Evolutionary conservation across 1,140 invertebrate genomes (phyloP).

Genomic region (Drosophila eugracilis): DNA sequence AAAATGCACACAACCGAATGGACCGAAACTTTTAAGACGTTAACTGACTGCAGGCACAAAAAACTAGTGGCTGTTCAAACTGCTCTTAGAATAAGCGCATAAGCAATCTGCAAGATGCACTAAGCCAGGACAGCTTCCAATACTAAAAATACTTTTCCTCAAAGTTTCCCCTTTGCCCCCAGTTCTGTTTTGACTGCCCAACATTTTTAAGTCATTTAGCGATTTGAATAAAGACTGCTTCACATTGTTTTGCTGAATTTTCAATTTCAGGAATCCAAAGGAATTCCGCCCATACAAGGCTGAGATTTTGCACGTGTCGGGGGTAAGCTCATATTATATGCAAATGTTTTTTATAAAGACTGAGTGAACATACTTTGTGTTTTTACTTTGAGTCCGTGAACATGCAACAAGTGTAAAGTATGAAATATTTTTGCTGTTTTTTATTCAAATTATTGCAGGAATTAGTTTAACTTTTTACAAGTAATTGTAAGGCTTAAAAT

Average conservation of each 20-base stretch:
- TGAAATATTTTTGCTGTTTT: no score
- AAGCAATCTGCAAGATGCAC: constrained; percentile 47
- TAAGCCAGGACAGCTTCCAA: constrained; percentile 3
- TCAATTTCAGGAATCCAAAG: constrained; percentile 9
- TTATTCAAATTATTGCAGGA: no score
- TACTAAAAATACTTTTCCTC: constrained; percentile 67
- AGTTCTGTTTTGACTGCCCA: constrained; percentile 38
- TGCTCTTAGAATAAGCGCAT: constrained; percentile 33
- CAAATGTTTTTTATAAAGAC: neutral
- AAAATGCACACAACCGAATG: constrained; percentile 38
- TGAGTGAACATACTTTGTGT: no score
- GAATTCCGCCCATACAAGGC: neutral
- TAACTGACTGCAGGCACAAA: constrained; percentile 22
- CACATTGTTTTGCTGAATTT: constrained; percentile 20
- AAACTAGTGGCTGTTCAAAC: constrained; percentile 11
- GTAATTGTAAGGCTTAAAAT: no score
- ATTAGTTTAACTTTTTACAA: no score
- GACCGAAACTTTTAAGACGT: constrained; percentile 43
- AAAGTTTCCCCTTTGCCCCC: constrained; percentile 53
- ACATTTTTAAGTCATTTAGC: constrained; percentile 38
- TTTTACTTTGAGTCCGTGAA: no score
- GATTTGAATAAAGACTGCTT: constrained; percentile 17
- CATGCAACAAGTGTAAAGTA: no score
- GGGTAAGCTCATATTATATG: neutral
- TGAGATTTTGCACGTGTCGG: neutral